Evolutionary conservation across 1,140 invertebrate genomes (phyloP).

Genomic region (Pectinophora gossypiella): DNA sequence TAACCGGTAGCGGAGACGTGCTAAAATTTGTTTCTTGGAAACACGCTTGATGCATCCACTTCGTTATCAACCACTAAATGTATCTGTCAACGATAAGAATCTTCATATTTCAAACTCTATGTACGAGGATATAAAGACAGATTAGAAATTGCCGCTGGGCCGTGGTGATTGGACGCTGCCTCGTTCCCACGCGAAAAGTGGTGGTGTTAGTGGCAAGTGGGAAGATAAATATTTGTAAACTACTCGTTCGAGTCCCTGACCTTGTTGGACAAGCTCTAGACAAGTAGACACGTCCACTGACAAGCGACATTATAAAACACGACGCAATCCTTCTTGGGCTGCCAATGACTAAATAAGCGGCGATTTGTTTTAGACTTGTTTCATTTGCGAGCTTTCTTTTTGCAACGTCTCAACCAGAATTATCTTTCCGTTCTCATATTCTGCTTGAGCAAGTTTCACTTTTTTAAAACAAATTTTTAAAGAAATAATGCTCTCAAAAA

Average conservation of each 20-base stretch:
- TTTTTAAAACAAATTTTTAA: no score
- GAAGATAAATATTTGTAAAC: constrained; percentile 68
- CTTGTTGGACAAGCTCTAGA: constrained; percentile 18
- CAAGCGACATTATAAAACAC: no score
- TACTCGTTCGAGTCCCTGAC: constrained; percentile 35
- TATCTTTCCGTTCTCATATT: no score
- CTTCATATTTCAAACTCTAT: background rate
- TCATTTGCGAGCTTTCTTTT: no score
- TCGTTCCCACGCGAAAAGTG: constrained; percentile 59
- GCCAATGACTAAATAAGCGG: no score
- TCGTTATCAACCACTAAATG: background rate
- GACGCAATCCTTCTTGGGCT: no score
- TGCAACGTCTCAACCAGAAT: no score
- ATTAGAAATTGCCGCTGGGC: no score
- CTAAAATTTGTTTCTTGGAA: constrained; percentile 48
- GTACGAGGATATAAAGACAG: background rate
- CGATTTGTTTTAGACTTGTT: no score
- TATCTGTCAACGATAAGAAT: background rate
- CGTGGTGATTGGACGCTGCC: no score
- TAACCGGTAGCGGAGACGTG: constrained; percentile 22
- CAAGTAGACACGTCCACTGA: background rate
- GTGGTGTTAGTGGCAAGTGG: constrained; percentile 46
- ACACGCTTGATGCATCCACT: constrained; percentile 4
- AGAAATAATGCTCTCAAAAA: no score
- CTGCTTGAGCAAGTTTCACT: no score